phyloP scores from a whole-genome alignment of 1,140 invertebrate species.

The Bactericera cockerelli region DNA sequence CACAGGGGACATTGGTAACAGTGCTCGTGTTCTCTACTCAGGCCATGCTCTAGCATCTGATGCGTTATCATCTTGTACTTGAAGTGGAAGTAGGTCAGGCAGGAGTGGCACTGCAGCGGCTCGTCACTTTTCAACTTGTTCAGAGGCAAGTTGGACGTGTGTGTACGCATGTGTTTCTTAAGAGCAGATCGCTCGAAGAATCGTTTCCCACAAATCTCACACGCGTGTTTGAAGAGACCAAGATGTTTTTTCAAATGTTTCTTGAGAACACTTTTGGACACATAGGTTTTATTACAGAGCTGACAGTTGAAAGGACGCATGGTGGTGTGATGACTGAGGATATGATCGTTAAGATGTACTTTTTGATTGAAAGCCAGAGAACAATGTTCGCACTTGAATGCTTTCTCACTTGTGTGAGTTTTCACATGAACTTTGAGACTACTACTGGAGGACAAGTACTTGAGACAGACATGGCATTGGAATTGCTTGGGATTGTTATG shows the following conservation, averaged over 20 bases:
- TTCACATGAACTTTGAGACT: slow-evolving; percentile 6
- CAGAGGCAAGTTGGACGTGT: background rate
- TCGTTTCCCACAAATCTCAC: slow-evolving; percentile 1
- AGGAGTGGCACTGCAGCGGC: background rate
- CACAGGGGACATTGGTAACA: background rate
- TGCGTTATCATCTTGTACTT: background rate
- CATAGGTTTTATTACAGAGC: background rate
- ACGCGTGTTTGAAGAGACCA: background rate
- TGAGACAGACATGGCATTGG: slow-evolving; percentile 5
- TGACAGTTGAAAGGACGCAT: background rate
- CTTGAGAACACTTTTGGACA: slow-evolving; percentile 3
- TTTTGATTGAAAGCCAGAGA: background rate
- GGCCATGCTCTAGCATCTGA: background rate
- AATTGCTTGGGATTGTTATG: slow-evolving; percentile 1
- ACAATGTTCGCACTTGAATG: slow-evolving; percentile 3
- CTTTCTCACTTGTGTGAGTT: background rate
- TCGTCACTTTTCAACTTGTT: slow-evolving; percentile 4
- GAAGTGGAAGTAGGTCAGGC: background rate
- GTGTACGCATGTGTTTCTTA: background rate
- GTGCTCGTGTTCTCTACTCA: background rate
- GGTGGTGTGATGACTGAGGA: background rate
- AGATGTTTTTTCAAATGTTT: slow-evolving; percentile 8
- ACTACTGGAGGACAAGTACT: slow-evolving; percentile 2
- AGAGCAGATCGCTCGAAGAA: background rate
- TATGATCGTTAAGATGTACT: slow-evolving; percentile 2